Base-by-base conservation (phyloP, 2,888 invertebrate species). In the Eilema griseolum region DNA sequence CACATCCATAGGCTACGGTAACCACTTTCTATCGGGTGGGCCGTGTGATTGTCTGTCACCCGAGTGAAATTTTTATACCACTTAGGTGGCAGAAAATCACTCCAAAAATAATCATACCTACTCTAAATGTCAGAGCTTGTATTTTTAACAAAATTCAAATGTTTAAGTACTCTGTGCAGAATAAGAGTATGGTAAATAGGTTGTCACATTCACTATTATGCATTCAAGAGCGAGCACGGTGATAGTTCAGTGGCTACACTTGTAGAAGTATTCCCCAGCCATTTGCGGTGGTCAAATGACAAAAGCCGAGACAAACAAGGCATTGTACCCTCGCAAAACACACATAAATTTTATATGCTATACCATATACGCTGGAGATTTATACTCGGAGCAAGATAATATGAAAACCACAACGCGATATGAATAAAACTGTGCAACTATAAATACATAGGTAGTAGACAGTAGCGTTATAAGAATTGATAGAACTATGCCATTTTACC, bases 221-320 rank as follows among this genome's bases (percentile, higher is more conserved):
- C 78, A 75, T 80, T 78, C 76, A 72, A 75, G 70, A 70, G 73
- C 75, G 71, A 70, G 28, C 60, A 62, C 16, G 67, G n/a, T 24
- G 62, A 66, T 59, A 66, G 66, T 57, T 71, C 52, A 66, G 72
- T 72, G 69, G 71, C 73, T 73, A 77, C 63, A 73, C 75, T 66
- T 71, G 73, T 69, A 70, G 65, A 77, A 74, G 71, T 56, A 71
- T 70, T 76, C 71, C 79, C 82, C 62, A 61, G 61, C 70, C 71
- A 74, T 82, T 80, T 80, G 75, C 69, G 74, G 75, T 71, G 74
- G 73, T 72, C 82, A 80, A 79, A 82, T 82, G 86, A 86, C 84
- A 85, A 86, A 88, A 83, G 78, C 68, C 70, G 78, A 83, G 81
- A 86, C 85, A 87, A 86, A 88, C 85, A 89, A 85, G 80, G 83